Percentiles rank a stretch among this genome's conserved stretches.
phyloP scores from a whole-genome alignment of 2,113 vertebrate species.

The Canis aureus region DNA sequence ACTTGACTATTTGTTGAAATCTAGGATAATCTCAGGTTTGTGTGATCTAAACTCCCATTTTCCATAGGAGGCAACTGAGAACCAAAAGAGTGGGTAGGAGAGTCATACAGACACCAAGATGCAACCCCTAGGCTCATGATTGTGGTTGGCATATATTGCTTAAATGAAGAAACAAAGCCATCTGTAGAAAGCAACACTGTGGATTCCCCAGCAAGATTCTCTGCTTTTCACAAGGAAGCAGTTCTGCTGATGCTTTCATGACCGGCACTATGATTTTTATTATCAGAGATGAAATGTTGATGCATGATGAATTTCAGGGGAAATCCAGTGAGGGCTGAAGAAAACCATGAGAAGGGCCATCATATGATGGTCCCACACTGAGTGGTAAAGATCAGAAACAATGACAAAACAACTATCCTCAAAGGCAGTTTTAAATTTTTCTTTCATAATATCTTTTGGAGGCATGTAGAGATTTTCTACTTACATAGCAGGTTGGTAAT shows the following conservation, averaged over 20 bases:
- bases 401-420: background rate
- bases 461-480: background rate
- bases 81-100: background rate
- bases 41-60: background rate
- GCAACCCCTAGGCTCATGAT: accelerated
- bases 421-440: constrained; percentile 53
- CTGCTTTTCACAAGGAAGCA: constrained; percentile 63
- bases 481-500: background rate
- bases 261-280: constrained; percentile 82
- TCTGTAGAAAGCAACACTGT: accelerated
- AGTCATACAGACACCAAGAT: background rate
- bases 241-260: constrained; percentile 67
- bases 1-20: background rate
- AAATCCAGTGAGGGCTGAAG: constrained; percentile 76
- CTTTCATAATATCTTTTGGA: constrained; percentile 30
- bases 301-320: constrained; percentile 83
- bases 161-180: background rate
- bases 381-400: background rate
- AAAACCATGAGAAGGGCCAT: constrained; percentile 43
- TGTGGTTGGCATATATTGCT: accelerated
- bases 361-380: background rate
- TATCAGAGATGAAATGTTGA: constrained; percentile 80
- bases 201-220: background rate
- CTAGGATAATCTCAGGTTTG: background rate
- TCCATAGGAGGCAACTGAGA: background rate